phyloP scores from a whole-genome alignment of 2,888 invertebrate species.

The Parelbella ahira region DNA sequence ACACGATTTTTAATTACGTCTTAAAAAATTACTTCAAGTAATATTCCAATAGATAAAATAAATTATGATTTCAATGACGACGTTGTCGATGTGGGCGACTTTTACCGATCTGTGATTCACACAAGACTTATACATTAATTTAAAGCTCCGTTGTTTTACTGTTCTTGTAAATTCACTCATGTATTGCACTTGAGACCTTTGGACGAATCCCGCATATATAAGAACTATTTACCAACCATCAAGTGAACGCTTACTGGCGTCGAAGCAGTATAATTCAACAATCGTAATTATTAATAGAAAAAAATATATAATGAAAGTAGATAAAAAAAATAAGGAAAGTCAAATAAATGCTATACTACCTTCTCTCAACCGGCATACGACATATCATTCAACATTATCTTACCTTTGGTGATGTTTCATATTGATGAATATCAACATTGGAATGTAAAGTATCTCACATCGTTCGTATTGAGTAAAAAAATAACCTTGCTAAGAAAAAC shows the following conservation, averaged over 20 bases:
- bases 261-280: slow-evolving; percentile 7
- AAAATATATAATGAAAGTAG: slow-evolving; percentile 23
- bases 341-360: slow-evolving; percentile 82
- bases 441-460: slow-evolving; percentile 72
- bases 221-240: slow-evolving; percentile 15
- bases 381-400: slow-evolving; percentile 62
- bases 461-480: slow-evolving; percentile 42
- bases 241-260: not conserved
- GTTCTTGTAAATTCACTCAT: slow-evolving; percentile 17
- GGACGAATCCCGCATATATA: slow-evolving; percentile 9
- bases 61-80: slow-evolving; percentile 7
- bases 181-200: slow-evolving; percentile 23
- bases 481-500: slow-evolving; percentile 53
- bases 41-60: slow-evolving; percentile 14
- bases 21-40: slow-evolving; percentile 23
- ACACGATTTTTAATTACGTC: slow-evolving; percentile 12
- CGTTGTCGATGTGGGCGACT: slow-evolving; percentile 3
- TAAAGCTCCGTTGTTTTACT: slow-evolving; percentile 27
- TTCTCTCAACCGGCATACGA: slow-evolving; percentile 60
- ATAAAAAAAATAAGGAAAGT: slow-evolving; percentile 50
- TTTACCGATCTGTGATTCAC: slow-evolving; percentile 18
- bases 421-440: slow-evolving; percentile 68
- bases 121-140: slow-evolving; percentile 32
- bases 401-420: slow-evolving; percentile 73
- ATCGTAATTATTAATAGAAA: slow-evolving; percentile 21